phyloP scores from a whole-genome alignment of 2,888 invertebrate genomes.

The Lepidonotus clava region DNA sequence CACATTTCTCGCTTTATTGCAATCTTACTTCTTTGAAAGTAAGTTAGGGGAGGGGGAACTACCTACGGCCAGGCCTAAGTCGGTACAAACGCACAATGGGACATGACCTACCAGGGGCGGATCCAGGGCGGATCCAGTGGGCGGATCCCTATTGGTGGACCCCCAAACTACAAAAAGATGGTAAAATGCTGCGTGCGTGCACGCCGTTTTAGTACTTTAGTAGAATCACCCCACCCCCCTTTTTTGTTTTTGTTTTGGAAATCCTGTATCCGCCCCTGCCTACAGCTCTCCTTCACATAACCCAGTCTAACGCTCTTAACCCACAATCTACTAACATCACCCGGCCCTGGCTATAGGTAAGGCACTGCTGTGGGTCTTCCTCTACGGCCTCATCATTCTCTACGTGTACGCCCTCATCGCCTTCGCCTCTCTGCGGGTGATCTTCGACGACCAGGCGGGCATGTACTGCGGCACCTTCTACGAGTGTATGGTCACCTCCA shows the following conservation, averaged over 20 bases:
- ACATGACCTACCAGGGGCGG: too few species aligned
- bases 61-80: too few species aligned
- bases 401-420: conserved; percentile 75
- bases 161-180: not conserved
- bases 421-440: conserved; percentile 73
- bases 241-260: too few species aligned
- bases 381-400: conserved; percentile 74
- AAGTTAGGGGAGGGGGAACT: too few species aligned
- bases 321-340: not conserved
- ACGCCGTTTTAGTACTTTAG: not conserved
- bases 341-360: conserved; percentile 69
- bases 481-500: conserved; percentile 75
- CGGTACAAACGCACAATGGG: too few species aligned
- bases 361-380: conserved; percentile 76
- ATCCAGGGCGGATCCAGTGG: too few species aligned
- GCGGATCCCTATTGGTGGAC: too few species aligned
- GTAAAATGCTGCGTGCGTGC: not conserved
- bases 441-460: conserved; percentile 64
- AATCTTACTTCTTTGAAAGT: too few species aligned
- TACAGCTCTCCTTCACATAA: not conserved
- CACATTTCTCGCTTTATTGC: too few species aligned
- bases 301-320: not conserved
- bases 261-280: too few species aligned
- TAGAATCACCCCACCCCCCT: too few species aligned
- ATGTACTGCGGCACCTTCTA: conserved; percentile 74